Conservation (phyloP, 2,113 vertebrate species). For the Calidris pugnax region DNA sequence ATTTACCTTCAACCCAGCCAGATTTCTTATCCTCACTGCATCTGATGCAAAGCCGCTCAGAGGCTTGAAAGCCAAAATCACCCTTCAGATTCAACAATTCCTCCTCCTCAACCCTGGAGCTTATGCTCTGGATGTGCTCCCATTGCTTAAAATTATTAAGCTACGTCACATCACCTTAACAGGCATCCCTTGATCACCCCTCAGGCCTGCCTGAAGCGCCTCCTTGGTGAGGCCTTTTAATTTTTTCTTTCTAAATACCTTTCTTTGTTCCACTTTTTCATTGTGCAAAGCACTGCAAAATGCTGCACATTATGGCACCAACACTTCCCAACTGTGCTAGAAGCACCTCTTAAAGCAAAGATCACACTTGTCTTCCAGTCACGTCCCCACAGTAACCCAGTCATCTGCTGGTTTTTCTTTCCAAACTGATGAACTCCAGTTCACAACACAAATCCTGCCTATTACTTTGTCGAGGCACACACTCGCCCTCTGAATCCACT, state of each 20-base stretch:
- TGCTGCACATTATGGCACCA: background rate
- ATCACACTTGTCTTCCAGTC: background rate
- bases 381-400: background rate
- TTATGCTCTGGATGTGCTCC: background rate
- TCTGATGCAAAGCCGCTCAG: background rate
- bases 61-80: background rate
- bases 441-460: background rate
- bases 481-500: background rate
- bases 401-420: background rate
- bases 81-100: background rate
- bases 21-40: background rate
- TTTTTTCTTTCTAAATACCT: background rate
- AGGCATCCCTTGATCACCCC: background rate
- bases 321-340: background rate
- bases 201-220: background rate
- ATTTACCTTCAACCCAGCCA: background rate
- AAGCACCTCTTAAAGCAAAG: background rate
- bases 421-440: background rate
- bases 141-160: background rate
- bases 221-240: background rate
- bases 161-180: background rate
- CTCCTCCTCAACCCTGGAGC: background rate
- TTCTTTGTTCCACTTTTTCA: background rate
- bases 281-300: background rate
- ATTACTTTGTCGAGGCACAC: background rate